Percentiles rank a stretch among this genome's conserved stretches.
Evolutionary conservation across 2,113 vertebrate genomes (phyloP).

Genomic region (Fregetta grallaria): DNA sequence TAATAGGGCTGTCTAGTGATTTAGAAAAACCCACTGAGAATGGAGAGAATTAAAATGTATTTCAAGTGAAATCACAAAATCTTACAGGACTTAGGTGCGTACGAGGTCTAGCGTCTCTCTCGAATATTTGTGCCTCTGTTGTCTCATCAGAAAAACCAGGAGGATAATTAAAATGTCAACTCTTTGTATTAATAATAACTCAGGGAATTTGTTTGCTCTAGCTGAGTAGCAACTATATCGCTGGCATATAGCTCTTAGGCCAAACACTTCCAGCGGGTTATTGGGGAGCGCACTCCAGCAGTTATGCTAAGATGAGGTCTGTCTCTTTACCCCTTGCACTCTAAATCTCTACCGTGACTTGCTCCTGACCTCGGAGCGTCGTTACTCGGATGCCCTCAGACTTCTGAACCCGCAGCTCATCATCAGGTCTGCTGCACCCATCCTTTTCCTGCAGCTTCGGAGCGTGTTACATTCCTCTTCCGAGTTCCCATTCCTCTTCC

Average conservation of each 20-base stretch:
- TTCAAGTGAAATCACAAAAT: neutral
- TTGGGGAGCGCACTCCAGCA: neutral
- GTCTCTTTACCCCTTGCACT: neutral
- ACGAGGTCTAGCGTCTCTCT: neutral
- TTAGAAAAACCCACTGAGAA: neutral
- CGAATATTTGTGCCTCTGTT: neutral
- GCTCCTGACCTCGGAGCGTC: neutral
- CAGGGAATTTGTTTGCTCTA: neutral
- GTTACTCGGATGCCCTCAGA: accelerated
- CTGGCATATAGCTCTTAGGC: neutral
- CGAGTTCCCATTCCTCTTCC: neutral
- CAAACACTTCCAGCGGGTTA: neutral
- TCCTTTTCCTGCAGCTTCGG: neutral
- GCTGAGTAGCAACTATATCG: neutral
- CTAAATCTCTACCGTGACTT: neutral
- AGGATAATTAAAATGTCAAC: neutral
- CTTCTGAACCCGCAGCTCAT: neutral
- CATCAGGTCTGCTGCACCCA: neutral
- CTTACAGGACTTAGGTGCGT: neutral
- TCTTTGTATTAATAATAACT: neutral
- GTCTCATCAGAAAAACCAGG: neutral
- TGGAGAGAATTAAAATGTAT: neutral
- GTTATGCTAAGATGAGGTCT: neutral
- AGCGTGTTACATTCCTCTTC: neutral
- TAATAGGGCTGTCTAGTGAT: neutral